Evolutionary conservation across 1,140 invertebrate genomes (phyloP).

Genomic region (Nebria ingens): DNA sequence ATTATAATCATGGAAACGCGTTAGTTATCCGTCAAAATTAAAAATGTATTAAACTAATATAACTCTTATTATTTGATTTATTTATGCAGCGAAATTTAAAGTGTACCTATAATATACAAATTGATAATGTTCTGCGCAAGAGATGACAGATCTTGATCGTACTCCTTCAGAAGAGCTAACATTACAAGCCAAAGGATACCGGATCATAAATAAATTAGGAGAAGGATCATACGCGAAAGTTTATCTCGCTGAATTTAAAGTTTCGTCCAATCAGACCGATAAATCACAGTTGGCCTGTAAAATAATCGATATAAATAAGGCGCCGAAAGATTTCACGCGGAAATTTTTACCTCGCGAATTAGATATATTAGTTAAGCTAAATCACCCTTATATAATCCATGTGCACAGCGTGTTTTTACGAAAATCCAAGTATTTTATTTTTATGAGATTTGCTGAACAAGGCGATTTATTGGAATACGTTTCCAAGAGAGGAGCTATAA

Average conservation of each 20-base stretch:
- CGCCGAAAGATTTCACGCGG: conserved; percentile 58
- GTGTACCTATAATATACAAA: background rate
- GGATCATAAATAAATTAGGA: conserved; percentile 48
- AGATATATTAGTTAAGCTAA: conserved; percentile 53
- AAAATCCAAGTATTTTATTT: conserved; percentile 51
- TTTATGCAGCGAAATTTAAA: too few relatives aligned
- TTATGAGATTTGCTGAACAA: conserved; percentile 56
- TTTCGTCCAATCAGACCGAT: conserved; percentile 27
- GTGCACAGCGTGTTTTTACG: conserved; percentile 58
- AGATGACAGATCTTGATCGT: background rate
- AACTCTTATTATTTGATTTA: too few relatives aligned
- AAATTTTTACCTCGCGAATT: conserved; percentile 69
- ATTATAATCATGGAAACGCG: too few relatives aligned
- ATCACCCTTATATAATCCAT: conserved; percentile 61
- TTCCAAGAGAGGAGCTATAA: conserved; percentile 46
- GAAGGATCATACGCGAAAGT: conserved; percentile 59
- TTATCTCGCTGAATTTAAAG: conserved; percentile 45
- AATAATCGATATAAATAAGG: conserved; percentile 57
- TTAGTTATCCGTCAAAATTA: too few relatives aligned
- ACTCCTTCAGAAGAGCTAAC: conserved; percentile 44
- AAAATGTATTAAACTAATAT: too few relatives aligned
- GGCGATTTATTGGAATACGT: conserved; percentile 57
- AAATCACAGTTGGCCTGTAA: conserved; percentile 52
- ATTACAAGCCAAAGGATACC: conserved; percentile 44
- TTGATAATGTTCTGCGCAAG: background rate